Conservation (phyloP, 2,888 invertebrate species). For the Amiota minor region DNA sequence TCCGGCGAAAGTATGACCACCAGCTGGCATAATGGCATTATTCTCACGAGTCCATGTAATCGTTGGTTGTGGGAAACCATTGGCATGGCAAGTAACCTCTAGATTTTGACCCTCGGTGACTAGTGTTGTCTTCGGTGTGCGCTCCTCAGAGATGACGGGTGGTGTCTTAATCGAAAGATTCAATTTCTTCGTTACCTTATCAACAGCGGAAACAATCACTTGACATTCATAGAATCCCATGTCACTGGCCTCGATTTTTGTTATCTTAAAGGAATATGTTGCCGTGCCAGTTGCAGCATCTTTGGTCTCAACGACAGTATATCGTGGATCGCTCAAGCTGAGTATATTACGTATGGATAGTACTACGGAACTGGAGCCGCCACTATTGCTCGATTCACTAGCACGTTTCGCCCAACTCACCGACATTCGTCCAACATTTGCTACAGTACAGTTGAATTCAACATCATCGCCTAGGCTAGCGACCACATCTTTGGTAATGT, state of each 20-base stretch:
- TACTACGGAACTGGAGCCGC: slow-evolving; percentile 63
- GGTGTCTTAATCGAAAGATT: slow-evolving; percentile 70
- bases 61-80: slow-evolving; percentile 84
- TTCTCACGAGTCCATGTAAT: slow-evolving; percentile 81
- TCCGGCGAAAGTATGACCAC: slow-evolving; percentile 65
- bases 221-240: slow-evolving; percentile 72
- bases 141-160: slow-evolving; percentile 66
- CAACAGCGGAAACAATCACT: slow-evolving; percentile 68
- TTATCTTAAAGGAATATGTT: slow-evolving; percentile 69
- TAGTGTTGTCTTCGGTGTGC: slow-evolving; percentile 61
- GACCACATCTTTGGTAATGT: slow-evolving; percentile 67
- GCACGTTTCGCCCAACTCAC: slow-evolving; percentile 71
- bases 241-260: slow-evolving; percentile 67
- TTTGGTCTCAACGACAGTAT: slow-evolving; percentile 61
- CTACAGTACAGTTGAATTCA: slow-evolving; percentile 71
- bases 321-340: slow-evolving; percentile 68
- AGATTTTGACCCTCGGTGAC: slow-evolving; percentile 68
- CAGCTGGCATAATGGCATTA: slow-evolving; percentile 75
- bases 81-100: slow-evolving; percentile 80
- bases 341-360: slow-evolving; percentile 69
- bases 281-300: slow-evolving; percentile 57
- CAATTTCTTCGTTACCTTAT: slow-evolving; percentile 65
- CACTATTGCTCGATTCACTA: slow-evolving; percentile 47
- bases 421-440: slow-evolving; percentile 66
- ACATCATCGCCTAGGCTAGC: slow-evolving; percentile 70